A percentile compares a stretch with the other conserved stretches of the same genome.
Evolutionary conservation across 2,113 vertebrate genomes (phyloP).

Genomic region (Gracilinanus agilis): DNA sequence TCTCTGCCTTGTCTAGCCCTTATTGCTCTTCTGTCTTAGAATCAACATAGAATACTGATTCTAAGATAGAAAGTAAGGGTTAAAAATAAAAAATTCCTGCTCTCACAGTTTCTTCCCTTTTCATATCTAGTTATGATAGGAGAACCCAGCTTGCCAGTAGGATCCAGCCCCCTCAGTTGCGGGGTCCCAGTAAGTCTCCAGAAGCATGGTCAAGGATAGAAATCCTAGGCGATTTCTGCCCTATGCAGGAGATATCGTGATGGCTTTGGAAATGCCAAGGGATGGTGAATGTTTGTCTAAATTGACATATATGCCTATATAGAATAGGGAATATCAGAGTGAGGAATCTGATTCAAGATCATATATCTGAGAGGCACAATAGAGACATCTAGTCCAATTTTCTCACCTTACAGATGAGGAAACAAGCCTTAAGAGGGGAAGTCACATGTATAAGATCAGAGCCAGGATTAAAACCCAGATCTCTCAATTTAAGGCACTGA

Average conservation of each 20-base stretch:
- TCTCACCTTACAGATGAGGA: background rate
- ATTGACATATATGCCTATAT: background rate
- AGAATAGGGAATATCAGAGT: background rate
- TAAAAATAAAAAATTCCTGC: background rate
- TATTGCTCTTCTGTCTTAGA: no score
- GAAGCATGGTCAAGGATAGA: background rate
- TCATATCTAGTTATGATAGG: background rate
- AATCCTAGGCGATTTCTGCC: background rate
- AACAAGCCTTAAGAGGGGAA: background rate
- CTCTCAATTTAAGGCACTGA: background rate
- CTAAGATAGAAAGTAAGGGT: no score
- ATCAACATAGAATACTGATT: no score
- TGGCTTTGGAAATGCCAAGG: background rate
- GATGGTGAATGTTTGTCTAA: background rate
- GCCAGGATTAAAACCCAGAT: background rate
- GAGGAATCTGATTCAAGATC: background rate
- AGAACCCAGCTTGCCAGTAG: background rate
- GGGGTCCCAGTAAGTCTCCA: background rate
- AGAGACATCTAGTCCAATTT: background rate
- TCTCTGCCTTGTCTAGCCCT: no score
- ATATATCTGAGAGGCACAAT: background rate
- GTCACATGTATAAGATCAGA: background rate
- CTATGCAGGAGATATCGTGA: background rate
- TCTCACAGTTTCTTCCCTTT: background rate
- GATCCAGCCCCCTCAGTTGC: background rate